Evolutionary conservation across 2,888 invertebrate species (phyloP), one percentile per base, ranked within the genome.

Genomic region (Euphydryas editha): DNA sequence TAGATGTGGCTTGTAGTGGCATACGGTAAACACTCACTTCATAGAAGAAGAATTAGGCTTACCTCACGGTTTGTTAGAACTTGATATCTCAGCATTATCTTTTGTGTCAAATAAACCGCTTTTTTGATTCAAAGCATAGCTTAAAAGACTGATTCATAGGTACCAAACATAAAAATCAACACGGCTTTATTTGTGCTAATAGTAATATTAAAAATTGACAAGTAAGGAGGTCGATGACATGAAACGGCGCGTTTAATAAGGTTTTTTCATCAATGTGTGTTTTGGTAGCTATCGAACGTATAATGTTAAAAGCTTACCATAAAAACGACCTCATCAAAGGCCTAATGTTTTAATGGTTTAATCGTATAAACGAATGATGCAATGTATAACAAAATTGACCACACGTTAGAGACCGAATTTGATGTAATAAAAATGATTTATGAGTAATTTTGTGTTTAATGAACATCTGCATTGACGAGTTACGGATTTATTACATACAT

Each of bases 361-460:
- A 30, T 10, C n/a, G 17, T 54, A 30, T 17, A 24, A 21, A 54
- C 30, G 7, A 4, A 17, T 54, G 17, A 54, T 17, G 54, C 17
- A 59, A 65, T 37, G 54, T 44, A 37, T 39, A 30, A 39, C 20
- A 44, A 57, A 17, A 44, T 39, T 37, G 59, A 60, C 59, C 65
- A 65, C 65, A 65, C 65, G 55, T 65, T 49, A 60, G 55, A 21
- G 36, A 54, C 54, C 54, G 21, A 36, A 54, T 55, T 56, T 46
- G 44, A 54, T 30, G 55, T 55, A 59, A 56, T 65, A 55, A 55
- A 65, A 65, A 60, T 65, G 65, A 65, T 60, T 65, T 60, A 65
- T 46, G 49, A 1, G 47, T 8, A 17, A 6, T 39, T 46, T 54
- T 15, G 46, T 17, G 58, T 63, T 65, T 55, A 60, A 60, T 56